phyloP scores from a whole-genome alignment of 2,113 vertebrate species.

The Thamnaconus septentrionalis region DNA sequence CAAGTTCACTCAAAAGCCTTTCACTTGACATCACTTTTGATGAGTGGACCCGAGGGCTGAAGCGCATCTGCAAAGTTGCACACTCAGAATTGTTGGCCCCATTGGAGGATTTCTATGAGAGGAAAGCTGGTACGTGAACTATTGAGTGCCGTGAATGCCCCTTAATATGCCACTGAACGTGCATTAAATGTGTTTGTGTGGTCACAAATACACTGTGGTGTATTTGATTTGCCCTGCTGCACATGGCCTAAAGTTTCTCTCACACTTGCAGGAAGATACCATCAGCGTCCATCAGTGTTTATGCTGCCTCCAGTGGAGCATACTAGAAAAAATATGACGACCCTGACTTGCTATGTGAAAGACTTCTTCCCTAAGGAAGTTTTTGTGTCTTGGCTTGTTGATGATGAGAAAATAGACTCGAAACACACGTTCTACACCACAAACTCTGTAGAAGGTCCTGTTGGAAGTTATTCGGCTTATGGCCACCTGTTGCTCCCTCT shows the following conservation, averaged over 20 bases:
- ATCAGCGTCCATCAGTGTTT: constrained; percentile 59
- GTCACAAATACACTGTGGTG: background rate
- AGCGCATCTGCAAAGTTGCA: constrained; percentile 36
- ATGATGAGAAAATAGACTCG: constrained; percentile 45
- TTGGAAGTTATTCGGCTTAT: constrained; percentile 58
- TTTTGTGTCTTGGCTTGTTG: constrained; percentile 71
- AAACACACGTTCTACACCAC: constrained; percentile 37
- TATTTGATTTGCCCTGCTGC: background rate
- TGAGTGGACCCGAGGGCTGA: constrained; percentile 54
- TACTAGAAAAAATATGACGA: constrained; percentile 21
- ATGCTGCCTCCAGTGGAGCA: constrained; percentile 69
- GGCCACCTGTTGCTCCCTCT: constrained; percentile 54
- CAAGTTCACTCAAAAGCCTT: accelerated
- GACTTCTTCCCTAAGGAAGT: constrained; percentile 72
- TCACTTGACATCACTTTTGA: constrained; percentile 24
- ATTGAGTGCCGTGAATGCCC: no score
- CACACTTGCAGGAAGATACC: constrained; percentile 40
- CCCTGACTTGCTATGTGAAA: constrained; percentile 79
- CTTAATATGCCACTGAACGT: background rate
- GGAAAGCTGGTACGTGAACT: constrained; percentile 57
- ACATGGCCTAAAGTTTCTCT: constrained; percentile 52
- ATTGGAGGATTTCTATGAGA: accelerated
- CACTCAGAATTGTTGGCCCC: accelerated
- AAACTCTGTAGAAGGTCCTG: constrained; percentile 21
- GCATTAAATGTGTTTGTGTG: background rate